These are phyloP conservation scores for Drosophila pallidifrons DNA, from an alignment of 1,140 invertebrate genomes.

Conservation along the genomic window DNA sequence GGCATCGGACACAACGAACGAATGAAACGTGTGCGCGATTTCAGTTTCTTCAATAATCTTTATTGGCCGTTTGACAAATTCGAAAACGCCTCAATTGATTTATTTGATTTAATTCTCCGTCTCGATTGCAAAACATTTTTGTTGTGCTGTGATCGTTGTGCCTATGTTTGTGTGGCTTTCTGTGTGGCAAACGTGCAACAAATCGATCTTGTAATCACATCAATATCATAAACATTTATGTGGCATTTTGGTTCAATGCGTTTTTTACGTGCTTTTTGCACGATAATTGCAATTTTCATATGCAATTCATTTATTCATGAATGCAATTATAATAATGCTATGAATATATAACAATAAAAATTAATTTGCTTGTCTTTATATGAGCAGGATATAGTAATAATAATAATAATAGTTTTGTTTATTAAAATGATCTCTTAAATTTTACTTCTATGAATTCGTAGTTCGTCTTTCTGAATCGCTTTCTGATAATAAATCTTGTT, in stretches of 20 bases:
- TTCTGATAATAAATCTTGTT: not conserved
- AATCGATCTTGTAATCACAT: slow-evolving; percentile 68
- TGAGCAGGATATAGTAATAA: not conserved
- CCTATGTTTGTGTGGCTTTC: slow-evolving; percentile 7
- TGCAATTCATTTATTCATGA: not conserved
- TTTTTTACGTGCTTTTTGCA: slow-evolving; percentile 40
- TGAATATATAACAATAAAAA: no score
- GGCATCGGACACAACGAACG: slow-evolving; percentile 34
- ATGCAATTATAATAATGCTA: not conserved
- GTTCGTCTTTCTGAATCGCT: not conserved
- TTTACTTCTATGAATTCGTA: no score
- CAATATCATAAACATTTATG: slow-evolving; percentile 28
- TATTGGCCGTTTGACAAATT: slow-evolving; percentile 83
- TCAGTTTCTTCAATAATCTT: slow-evolving; percentile 68
- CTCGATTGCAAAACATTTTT: slow-evolving; percentile 57
- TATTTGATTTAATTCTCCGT: slow-evolving; percentile 68
- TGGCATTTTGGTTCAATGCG: slow-evolving; percentile 22
- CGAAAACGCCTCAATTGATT: slow-evolving; percentile 79
- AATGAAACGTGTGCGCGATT: slow-evolving; percentile 54
- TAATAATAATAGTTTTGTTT: no score
- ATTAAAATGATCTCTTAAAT: no score
- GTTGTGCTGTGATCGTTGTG: not conserved
- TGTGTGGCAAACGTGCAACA: slow-evolving; percentile 44
- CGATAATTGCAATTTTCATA: slow-evolving; percentile 14
- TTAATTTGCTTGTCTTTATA: not conserved